Base-by-base conservation (phyloP, 2,888 invertebrate species). In the Drosophila multiciliata region DNA sequence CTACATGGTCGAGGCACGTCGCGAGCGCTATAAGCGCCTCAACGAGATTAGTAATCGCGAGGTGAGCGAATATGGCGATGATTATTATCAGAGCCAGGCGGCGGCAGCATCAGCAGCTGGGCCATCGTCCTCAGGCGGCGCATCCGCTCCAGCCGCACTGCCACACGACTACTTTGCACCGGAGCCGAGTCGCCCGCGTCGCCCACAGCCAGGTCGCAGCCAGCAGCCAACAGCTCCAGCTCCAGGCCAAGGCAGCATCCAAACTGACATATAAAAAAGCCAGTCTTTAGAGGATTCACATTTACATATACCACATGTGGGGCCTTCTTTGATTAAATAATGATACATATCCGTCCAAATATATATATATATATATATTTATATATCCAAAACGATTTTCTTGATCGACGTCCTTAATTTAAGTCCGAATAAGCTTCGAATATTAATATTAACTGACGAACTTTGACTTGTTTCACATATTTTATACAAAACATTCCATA, bases 1-100 rank as follows among this genome's bases (percentile, higher is more conserved):
- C 8, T 98, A 97, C 91, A 94, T 98, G 74, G 95, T 98, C 0
- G 98, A 98, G 93, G 97, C 96, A 0, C 95, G 97, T 80, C 95
- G 97, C 45, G 96, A 96, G 65, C 95, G 95, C 61, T 97, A 97
- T 85, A 95, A 96, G 86, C 95, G 95, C 70, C 93, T 96, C 40
- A 95, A 96, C 92, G 95, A 95, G 90, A 95, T 96, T 91, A 94
- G 96, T 78, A 95, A 95, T 65, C 93, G 95, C 9, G 95, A 95
- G 64, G 95, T 95, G 2, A 95, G 95, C 17, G 95, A 93, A 52
- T 96, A 96, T 86, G 95, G 91, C 6, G 95, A 95, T 75, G 91
- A 92, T 38, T 92, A 89, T 32, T 91, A 86, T 57, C 89, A 89
- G 57, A 81, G 81, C n/a, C 90, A 87, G 64, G 82, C 81, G 6